phyloP scores from a whole-genome alignment of 1,140 invertebrate genomes.

The Neocloeon triangulifer region DNA sequence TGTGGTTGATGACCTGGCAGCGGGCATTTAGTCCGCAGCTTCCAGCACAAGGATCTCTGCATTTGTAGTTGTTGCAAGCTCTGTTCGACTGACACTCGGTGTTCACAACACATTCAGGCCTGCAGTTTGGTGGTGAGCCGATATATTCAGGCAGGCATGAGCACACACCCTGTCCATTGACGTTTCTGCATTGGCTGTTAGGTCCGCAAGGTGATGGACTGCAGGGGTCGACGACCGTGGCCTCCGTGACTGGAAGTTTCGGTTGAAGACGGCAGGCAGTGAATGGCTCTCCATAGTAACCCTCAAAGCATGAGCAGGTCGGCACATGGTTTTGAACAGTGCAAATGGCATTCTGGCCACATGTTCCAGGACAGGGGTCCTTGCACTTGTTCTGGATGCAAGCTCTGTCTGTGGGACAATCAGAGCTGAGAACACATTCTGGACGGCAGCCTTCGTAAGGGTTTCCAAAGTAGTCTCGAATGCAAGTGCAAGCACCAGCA shows the following conservation, averaged over 20 bases:
- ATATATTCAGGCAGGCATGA: conserved; percentile 15
- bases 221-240: conserved; percentile 11
- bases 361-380: conserved; percentile 19
- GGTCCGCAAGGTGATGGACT: conserved; percentile 13
- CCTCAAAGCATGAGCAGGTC: conserved; percentile 1
- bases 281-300: conserved; percentile 1
- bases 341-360: conserved; percentile 15
- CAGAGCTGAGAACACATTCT: conserved; percentile 29
- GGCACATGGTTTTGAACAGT: conserved; percentile 1
- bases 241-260: conserved; percentile 10
- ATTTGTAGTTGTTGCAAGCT: conserved; percentile 31
- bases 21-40: conserved; percentile 27
- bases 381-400: conserved; percentile 14
- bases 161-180: conserved; percentile 17
- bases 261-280: not conserved
- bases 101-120: conserved; percentile 14
- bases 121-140: conserved; percentile 14
- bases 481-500: conserved; percentile 21
- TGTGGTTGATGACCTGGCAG: conserved; percentile 25
- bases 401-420: conserved; percentile 21
- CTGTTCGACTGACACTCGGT: conserved; percentile 23
- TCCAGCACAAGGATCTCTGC: conserved; percentile 31
- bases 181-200: conserved; percentile 13
- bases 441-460: conserved; percentile 29
- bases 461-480: conserved; percentile 12